Base-by-base conservation (phyloP, 2,888 invertebrate genomes). In the Machimus rusticus region DNA sequence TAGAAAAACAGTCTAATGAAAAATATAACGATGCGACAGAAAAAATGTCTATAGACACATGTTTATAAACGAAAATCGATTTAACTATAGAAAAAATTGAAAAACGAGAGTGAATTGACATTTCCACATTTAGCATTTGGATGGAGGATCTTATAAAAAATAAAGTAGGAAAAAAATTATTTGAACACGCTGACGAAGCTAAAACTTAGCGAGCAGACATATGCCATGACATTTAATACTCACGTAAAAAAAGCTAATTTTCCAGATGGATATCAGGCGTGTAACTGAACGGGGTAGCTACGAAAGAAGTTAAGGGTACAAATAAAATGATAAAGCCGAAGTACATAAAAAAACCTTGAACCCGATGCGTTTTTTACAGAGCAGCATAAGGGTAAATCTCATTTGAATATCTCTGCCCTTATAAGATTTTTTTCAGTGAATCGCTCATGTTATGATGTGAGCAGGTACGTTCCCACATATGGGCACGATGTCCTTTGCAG, bases 181-280 rank as follows among this genome's bases (percentile, higher is more conserved):
- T 66, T 66, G 66, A 66, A 1, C 66, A 66, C 4, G 66, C 23
- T 66, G 66, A 66, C 23, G 19, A 66, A 66, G 23, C 66, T 37
- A 74, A 84, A 84, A 74, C 84, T 84, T 19, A 37, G 23, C 16
- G 57, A 39, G 37, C 57, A 31, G 39, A 46, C 86, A 86, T 86
- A 77, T 86, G 86, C 46, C 55, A 23, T 86, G 76, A 76, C 76
- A 76, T 86, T 46, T 31, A 74, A 85, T 74, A 39, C 82, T 16
- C 19, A 16, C 12, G 19, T 16, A 55, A 86, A 86, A 86, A 86
- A 86, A 86, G 86, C 86, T 86, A 86, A 86, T 86, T 86, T 86
- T 77, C 76, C 77, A 86, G 86, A 86, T 86, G 86, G 39, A 86
- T 76, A 77, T 86, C 46, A 12, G 46, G 19, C 34, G n/a, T 43